These are phyloP conservation scores for Mythimna pallens DNA, from an alignment of 2,888 invertebrate genomes.

Conservation along the genomic window DNA sequence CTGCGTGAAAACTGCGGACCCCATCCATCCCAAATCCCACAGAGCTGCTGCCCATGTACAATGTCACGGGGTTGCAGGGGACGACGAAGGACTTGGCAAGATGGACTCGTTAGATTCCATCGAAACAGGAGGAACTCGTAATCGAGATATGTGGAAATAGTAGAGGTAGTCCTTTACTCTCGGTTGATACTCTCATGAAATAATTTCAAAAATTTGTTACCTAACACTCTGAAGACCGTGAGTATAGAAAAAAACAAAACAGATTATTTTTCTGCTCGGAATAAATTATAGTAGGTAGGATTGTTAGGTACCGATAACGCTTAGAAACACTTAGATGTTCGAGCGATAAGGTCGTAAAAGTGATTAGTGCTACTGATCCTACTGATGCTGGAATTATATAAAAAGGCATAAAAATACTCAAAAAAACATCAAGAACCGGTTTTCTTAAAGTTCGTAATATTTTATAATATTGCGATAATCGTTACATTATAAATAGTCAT, in stretches of 20 bases:
- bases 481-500: background rate
- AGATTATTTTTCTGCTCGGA: background rate
- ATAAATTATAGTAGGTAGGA: too few species aligned
- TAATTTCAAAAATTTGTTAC: too few species aligned
- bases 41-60: too few species aligned
- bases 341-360: background rate
- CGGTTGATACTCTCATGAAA: background rate
- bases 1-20: background rate
- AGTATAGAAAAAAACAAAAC: background rate
- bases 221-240: too few species aligned
- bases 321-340: background rate
- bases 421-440: conserved; percentile 15
- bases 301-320: background rate
- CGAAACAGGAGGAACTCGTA: background rate
- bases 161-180: background rate
- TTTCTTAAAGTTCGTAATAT: conserved; percentile 9
- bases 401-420: background rate
- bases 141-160: background rate
- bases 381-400: background rate
- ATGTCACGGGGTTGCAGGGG: too few species aligned
- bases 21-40: background rate
- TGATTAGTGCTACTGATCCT: background rate
- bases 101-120: background rate
- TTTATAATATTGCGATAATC: background rate
- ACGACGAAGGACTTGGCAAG: background rate